Evolutionary conservation across 2,113 vertebrate genomes (phyloP).

Genomic region (Zeus faber): DNA sequence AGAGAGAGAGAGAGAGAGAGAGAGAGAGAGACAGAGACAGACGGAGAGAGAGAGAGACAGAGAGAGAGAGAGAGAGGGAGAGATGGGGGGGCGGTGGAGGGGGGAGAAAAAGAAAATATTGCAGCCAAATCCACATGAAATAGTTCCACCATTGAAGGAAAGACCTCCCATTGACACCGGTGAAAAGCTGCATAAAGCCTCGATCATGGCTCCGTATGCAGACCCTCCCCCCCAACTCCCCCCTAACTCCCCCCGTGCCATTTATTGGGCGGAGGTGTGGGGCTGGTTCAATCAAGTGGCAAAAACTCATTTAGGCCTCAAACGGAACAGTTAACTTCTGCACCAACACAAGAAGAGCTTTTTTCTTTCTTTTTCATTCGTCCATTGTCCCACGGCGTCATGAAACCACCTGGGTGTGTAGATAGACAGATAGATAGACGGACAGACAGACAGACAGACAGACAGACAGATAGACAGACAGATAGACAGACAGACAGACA

Average conservation of each 20-base stretch:
- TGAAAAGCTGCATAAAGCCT: conserved; percentile 68
- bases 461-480: too few relatives aligned
- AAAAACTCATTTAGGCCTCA: conserved; percentile 46
- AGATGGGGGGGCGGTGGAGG: not conserved
- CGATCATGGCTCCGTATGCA: conserved; percentile 39
- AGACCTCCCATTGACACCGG: conserved; percentile 84
- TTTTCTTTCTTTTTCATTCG: not conserved
- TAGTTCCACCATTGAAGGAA: conserved; percentile 82
- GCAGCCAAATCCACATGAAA: conserved; percentile 87
- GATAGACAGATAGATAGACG: too few relatives aligned
- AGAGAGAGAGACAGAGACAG: conserved; percentile 30
- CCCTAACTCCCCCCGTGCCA: conserved; percentile 28
- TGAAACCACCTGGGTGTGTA: too few relatives aligned
- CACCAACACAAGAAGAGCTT: not conserved
- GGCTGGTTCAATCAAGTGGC: conserved; percentile 51
- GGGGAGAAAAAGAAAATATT: conserved; percentile 78
- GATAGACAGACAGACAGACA: too few relatives aligned
- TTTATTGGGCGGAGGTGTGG: conserved; percentile 59
- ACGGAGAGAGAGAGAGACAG: too few relatives aligned
- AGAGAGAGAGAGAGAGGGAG: not conserved
- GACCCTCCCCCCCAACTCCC: conserved; percentile 19
- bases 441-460: too few relatives aligned
- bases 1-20: conserved; percentile 54
- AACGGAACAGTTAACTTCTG: not conserved
- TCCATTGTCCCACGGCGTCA: too few relatives aligned